phyloP scores from a whole-genome alignment of 1,140 invertebrate species.

The Drosophila parvula region DNA sequence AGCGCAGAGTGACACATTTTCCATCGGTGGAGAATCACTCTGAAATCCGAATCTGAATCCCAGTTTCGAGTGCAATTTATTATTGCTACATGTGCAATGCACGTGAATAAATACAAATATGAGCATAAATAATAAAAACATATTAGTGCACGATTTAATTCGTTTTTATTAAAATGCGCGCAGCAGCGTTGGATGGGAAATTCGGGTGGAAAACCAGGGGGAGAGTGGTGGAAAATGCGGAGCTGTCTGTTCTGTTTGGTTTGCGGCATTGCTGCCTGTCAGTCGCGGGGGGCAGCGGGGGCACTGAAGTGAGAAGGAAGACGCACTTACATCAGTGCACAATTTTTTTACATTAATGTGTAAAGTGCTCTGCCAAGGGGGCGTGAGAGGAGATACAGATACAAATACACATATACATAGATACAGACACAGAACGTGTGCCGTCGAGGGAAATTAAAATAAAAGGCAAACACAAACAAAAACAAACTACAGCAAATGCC shows the following conservation, averaged over 20 bases:
- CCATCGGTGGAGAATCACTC: slow-evolving; percentile 7
- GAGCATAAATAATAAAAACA: slow-evolving; percentile 77
- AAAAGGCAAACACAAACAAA: slow-evolving; percentile 67
- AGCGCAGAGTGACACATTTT: slow-evolving; percentile 62
- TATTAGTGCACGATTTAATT: slow-evolving; percentile 78
- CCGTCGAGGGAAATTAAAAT: slow-evolving; percentile 79
- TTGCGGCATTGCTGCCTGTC: slow-evolving; percentile 50
- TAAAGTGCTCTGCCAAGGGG: slow-evolving; percentile 53
- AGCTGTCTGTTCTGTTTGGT: slow-evolving; percentile 59
- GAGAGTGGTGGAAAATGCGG: background rate
- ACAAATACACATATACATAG: background rate
- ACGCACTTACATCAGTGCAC: slow-evolving; percentile 79
- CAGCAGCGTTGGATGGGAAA: slow-evolving; percentile 7
- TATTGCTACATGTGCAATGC: slow-evolving; percentile 43
- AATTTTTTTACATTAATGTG: slow-evolving; percentile 80
- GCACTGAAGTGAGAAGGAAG: slow-evolving; percentile 68
- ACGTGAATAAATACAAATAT: slow-evolving; percentile 57
- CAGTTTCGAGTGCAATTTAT: slow-evolving; percentile 61
- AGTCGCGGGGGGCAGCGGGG: background rate
- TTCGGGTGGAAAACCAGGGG: background rate
- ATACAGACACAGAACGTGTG: slow-evolving; percentile 19
- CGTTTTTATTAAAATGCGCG: slow-evolving; percentile 75
- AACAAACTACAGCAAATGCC: slow-evolving; percentile 36
- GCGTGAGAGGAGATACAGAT: background rate
- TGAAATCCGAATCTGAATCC: background rate